Evolutionary conservation across 2,888 invertebrate genomes (phyloP), one percentile per base, ranked within the genome.

Genomic region (Caenorhabditis panamensis): DNA sequence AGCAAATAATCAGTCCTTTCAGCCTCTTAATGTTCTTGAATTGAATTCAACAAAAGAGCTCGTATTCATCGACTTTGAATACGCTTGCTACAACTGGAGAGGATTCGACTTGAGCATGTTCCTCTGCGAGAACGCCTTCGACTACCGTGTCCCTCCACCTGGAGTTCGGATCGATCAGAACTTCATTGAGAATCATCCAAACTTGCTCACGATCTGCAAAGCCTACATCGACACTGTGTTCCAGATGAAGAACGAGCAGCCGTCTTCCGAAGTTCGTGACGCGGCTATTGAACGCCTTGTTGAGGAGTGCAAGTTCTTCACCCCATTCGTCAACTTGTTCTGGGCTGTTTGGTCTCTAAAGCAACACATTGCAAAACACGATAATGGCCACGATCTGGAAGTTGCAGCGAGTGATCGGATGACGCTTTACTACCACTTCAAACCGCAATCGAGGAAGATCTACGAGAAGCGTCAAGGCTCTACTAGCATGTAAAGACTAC

Each of bases 41-140:
- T 5, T 75, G 47, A 61, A 75, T 11, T 44, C 28, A 11, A 47
- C 59, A 0, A 67, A 67, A 22, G 75, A 75, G 22, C 20, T 77
- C 2, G 49, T 77, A 1, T 68, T 77, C 58, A 69, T 77, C 31
- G 77, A 77, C 58, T 77, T 77, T 49, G 77, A 77, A 18, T 77
- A 69, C 31, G 20, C 68, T 49, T 69, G 49, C n/a, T 77, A 77
- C 37, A 77, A 77, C 26, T 77, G 69, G 68, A 54, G 73, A 75
- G 67, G 53, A 2, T 75, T 67, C 47, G 75, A 75, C 44, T 44
- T 75, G 0, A 28, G 54, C 51, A 67, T 61, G 61, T 53, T 53
- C 36, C 67, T 75, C 0, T 67, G 44, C 24, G 75, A 75, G 31
- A 54, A 67, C 47, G 75, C 67, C 5, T 75, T 59, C 36, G 75